A percentile compares a stretch with the other conserved stretches of the same genome.
These are phyloP conservation scores for Pseudopodoces humilis DNA, from an alignment of 2,113 vertebrate genomes.

Conservation along the genomic window DNA sequence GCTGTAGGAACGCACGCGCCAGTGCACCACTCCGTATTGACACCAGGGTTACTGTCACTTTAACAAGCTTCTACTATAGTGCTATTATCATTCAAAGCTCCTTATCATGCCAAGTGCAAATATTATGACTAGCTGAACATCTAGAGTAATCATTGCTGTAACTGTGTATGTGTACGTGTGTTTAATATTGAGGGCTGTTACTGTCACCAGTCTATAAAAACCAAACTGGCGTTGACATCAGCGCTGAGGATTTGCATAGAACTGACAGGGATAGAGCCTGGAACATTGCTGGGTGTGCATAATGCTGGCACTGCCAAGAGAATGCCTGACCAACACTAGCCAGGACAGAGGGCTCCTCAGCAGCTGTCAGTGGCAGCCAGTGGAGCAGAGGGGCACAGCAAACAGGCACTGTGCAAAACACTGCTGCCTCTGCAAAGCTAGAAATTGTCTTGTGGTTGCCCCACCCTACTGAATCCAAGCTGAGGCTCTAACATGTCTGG, in stretches of 20 bases:
- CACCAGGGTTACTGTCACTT: constrained; percentile 46
- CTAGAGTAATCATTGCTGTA: constrained; percentile 47
- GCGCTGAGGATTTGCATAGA: constrained; percentile 40
- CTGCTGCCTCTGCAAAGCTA: not conserved
- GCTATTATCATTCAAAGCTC: constrained; percentile 57
- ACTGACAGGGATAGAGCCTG: constrained; percentile 47
- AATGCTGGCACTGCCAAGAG: not conserved
- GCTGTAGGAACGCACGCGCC: not conserved
- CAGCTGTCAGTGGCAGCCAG: not conserved
- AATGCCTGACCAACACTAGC: not conserved
- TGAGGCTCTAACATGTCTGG: not conserved
- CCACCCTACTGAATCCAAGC: not conserved
- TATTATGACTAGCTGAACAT: constrained; percentile 59
- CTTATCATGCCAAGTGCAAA: constrained; percentile 49
- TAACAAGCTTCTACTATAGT: constrained; percentile 34
- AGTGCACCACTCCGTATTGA: not conserved
- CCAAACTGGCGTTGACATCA: constrained; percentile 51
- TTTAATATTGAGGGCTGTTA: constrained; percentile 63
- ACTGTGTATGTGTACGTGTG: constrained; percentile 56
- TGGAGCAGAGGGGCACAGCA: not conserved
- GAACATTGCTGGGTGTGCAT: not conserved
- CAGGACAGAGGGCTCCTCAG: not conserved
- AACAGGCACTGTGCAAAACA: not conserved
- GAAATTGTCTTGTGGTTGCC: not conserved
- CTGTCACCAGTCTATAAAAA: constrained; percentile 66